Base-by-base conservation (phyloP, 2,888 invertebrate genomes). In the Sericinus montela region DNA sequence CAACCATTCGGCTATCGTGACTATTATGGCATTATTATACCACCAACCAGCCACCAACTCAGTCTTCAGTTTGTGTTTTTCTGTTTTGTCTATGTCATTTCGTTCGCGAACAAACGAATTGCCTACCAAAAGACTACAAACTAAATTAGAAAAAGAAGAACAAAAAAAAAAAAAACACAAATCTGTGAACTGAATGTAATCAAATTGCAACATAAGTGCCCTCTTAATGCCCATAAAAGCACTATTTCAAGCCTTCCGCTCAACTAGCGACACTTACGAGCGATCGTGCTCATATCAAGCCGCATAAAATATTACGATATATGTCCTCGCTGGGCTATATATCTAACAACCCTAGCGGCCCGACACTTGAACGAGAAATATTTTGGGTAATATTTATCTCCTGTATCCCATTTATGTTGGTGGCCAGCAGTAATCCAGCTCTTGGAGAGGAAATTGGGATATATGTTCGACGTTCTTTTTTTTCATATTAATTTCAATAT, bases 271-370 rank as follows among this genome's bases (percentile, higher is more conserved):
- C 43, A 35, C 43, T 39, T 23, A 32, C 11, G 32, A 32, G 29
- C 45, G 19, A 29, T 13, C 29, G 38, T 30, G 35, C 15, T 11
- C 36, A 45, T 45, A 38, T 45, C 45, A 29, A 45, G 11, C 36
- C n/a, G 38, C 37, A 13, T 45, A 30, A 45, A 38, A 45, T 45
- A 45, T 45, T 45, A 38, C n/a, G n/a, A n/a, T 15, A 28, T n/a
- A 28, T 14, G 11, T 35, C n/a, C 16, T 29, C 6, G 3, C 16
- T 11, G 30, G 30, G 3, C 35, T 35, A 44, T 38, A 23, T 28
- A 9, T 28, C 25, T 36, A 16, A 25, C 19, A 25, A 11, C 36
- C 16, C 13, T 13, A 11, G 29, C 29, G 28, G 9, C 15, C 16
- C 35, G 37, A 19, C 19, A 13, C 13, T 30, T 15, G 19, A 28